Percentiles rank a stretch among this genome's conserved stretches.
phyloP scores from a whole-genome alignment of 2,797 vertebrate genomes.

The Chanos chanos region DNA sequence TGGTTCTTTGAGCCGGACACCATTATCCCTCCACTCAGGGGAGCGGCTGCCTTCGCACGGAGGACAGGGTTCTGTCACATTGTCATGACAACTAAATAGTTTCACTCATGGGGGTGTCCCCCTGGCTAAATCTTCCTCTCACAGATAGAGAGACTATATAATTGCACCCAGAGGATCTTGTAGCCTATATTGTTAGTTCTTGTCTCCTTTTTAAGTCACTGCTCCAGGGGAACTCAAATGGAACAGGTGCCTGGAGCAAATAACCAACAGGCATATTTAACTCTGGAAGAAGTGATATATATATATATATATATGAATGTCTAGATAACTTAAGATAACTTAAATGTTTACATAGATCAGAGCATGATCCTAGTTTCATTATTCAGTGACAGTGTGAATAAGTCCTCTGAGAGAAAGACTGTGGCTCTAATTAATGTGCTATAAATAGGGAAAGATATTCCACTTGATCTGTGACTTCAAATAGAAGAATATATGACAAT shows the following conservation, averaged over 20 bases:
- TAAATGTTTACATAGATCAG: conserved; percentile 45
- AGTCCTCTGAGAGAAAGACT: conserved; percentile 39
- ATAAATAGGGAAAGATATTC: conserved; percentile 42
- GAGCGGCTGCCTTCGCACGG: conserved; percentile 75
- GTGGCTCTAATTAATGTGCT: conserved; percentile 43
- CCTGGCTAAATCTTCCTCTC: conserved; percentile 50
- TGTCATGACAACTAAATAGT: conserved; percentile 79
- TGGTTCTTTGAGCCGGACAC: conserved; percentile 78
- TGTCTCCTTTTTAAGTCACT: conserved; percentile 43
- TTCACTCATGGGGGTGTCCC: conserved; percentile 71
- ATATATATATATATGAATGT: conserved; percentile 24
- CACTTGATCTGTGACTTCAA: conserved; percentile 27
- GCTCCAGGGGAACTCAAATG: conserved; percentile 27
- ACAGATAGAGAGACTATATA: conserved; percentile 56
- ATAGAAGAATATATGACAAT: conserved; percentile 12
- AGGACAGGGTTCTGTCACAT: conserved; percentile 77
- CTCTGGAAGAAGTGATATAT: conserved; percentile 10
- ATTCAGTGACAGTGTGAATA: conserved; percentile 29
- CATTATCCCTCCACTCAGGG: conserved; percentile 85
- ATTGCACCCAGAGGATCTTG: conserved; percentile 73
- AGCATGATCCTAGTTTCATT: conserved; percentile 38
- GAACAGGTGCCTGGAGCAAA: neutral
- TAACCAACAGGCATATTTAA: conserved; percentile 34
- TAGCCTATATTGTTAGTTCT: conserved; percentile 62
- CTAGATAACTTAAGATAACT: conserved; percentile 38